Evolutionary conservation across 2,888 invertebrate genomes (phyloP).

Genomic region (Lordiphosa fenestrarum): DNA sequence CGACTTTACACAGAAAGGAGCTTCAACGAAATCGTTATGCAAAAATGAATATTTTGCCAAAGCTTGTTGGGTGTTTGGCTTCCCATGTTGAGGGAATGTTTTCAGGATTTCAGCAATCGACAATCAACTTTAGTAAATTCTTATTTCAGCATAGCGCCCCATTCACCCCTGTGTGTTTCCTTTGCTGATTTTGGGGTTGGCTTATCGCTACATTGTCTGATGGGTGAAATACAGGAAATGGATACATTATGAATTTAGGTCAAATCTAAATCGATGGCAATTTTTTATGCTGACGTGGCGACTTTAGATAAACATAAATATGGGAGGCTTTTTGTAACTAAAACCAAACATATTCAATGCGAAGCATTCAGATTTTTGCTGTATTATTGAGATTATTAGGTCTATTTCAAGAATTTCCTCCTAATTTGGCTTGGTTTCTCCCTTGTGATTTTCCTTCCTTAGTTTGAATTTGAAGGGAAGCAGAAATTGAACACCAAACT

Average conservation of each 20-base stretch:
- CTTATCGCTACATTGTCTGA: constrained; percentile 32
- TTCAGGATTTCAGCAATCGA: constrained; percentile 10
- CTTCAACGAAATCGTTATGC: constrained; percentile 36
- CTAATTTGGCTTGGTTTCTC: too few species aligned
- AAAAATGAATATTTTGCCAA: constrained; percentile 34
- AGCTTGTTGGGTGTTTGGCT: constrained; percentile 1
- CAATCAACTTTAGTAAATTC: constrained; percentile 23
- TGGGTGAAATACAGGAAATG: constrained; percentile 16
- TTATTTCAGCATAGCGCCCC: constrained; percentile 14
- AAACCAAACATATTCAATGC: too few species aligned
- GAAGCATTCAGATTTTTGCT: too few species aligned
- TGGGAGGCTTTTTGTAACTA: background rate
- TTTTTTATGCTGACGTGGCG: constrained; percentile 24
- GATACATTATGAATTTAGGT: constrained; percentile 37
- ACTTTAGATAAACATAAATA: constrained; percentile 25
- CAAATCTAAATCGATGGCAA: constrained; percentile 35
- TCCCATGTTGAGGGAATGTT: constrained; percentile 8
- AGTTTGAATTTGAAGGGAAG: too few species aligned
- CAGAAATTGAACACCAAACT: too few species aligned
- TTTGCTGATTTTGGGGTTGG: constrained; percentile 33
- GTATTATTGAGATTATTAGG: too few species aligned
- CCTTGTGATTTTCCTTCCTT: too few species aligned
- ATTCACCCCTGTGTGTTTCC: background rate
- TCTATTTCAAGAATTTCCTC: too few species aligned
- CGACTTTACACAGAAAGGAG: background rate